These are phyloP conservation scores for Lepeophtheirus nordmannii DNA, from an alignment of 2,888 invertebrate genomes.

Conservation along the genomic window DNA sequence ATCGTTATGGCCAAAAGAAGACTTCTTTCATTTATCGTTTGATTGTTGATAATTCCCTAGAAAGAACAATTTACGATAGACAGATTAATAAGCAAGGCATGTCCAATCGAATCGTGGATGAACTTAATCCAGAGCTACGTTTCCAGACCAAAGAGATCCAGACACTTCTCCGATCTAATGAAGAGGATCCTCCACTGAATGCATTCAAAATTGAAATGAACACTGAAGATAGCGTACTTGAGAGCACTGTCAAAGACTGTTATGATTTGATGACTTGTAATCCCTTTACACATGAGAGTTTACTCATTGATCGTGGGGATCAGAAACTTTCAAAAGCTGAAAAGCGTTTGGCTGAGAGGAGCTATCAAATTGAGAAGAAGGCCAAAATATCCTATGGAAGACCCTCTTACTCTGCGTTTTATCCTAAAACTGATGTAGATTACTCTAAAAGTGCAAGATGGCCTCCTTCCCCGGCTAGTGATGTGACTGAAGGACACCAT, in stretches of 20 bases:
- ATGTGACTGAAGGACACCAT: too few relatives aligned
- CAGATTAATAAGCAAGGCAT: constrained; percentile 94
- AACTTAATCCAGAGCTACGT: constrained; percentile 93
- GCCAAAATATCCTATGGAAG: constrained; percentile 33
- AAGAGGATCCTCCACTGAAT: constrained; percentile 57
- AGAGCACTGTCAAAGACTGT: constrained; percentile 43
- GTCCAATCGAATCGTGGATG: constrained; percentile 94
- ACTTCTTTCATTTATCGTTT: constrained; percentile 88
- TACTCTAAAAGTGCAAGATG: not conserved
- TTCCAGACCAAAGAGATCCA: constrained; percentile 74
- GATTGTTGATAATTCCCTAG: constrained; percentile 90
- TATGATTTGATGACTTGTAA: constrained; percentile 44
- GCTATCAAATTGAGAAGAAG: constrained; percentile 85
- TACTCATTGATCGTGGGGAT: constrained; percentile 83
- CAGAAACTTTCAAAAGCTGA: constrained; percentile 84
- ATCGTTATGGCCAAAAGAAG: constrained; percentile 84
- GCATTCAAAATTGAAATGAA: constrained; percentile 55
- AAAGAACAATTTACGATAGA: constrained; percentile 93
- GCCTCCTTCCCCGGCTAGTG: constrained; percentile 14
- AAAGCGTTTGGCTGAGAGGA: constrained; percentile 76
- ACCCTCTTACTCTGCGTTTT: constrained; percentile 33
- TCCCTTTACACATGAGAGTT: constrained; percentile 88
- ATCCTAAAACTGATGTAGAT: constrained; percentile 29
- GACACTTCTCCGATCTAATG: constrained; percentile 75
- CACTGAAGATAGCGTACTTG: constrained; percentile 55